Conservation (phyloP, 2,888 invertebrate genomes). For the Watsonalla binaria region DNA sequence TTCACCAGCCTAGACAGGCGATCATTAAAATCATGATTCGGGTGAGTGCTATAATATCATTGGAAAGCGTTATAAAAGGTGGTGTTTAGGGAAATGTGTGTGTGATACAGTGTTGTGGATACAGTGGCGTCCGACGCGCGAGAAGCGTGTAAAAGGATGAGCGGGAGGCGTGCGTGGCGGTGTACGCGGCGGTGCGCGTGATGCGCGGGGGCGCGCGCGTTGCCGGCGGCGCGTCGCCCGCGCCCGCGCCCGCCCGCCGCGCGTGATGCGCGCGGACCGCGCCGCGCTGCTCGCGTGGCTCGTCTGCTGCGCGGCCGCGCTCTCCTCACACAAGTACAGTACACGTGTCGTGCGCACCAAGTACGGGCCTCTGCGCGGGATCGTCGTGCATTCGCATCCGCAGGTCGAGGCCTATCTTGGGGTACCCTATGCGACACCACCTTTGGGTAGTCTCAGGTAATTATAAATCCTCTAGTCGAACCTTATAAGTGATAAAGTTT, state of each 20-base stretch:
- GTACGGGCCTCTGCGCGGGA: slow-evolving; percentile 92
- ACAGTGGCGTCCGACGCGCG: slow-evolving; percentile 58
- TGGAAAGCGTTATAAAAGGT: background rate
- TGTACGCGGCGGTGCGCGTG: slow-evolving; percentile 39
- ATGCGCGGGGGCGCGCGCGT: slow-evolving; percentile 52
- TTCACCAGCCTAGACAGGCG: slow-evolving; percentile 17
- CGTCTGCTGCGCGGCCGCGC: slow-evolving; percentile 75
- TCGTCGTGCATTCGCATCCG: slow-evolving; percentile 88
- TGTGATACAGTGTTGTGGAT: slow-evolving; percentile 9
- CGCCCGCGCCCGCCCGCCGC: slow-evolving; percentile 47
- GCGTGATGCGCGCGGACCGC: slow-evolving; percentile 73
- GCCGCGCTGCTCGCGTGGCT: slow-evolving; percentile 79
- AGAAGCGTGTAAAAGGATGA: slow-evolving; percentile 53
- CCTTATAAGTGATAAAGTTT: too few species aligned
- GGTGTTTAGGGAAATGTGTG: background rate
- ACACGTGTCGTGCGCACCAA: slow-evolving; percentile 91
- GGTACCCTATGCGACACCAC: slow-evolving; percentile 95
- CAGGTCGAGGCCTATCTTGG: slow-evolving; percentile 95
- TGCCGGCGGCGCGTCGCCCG: slow-evolving; percentile 46
- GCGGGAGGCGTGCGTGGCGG: slow-evolving; percentile 39
- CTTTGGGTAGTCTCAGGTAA: slow-evolving; percentile 91
- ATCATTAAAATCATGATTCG: slow-evolving; percentile 51
- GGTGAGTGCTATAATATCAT: slow-evolving; percentile 40
- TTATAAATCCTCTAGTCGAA: background rate
- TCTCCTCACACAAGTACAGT: slow-evolving; percentile 86